Conservation (phyloP, 2,113 vertebrate species). For the Sander vitreus region DNA sequence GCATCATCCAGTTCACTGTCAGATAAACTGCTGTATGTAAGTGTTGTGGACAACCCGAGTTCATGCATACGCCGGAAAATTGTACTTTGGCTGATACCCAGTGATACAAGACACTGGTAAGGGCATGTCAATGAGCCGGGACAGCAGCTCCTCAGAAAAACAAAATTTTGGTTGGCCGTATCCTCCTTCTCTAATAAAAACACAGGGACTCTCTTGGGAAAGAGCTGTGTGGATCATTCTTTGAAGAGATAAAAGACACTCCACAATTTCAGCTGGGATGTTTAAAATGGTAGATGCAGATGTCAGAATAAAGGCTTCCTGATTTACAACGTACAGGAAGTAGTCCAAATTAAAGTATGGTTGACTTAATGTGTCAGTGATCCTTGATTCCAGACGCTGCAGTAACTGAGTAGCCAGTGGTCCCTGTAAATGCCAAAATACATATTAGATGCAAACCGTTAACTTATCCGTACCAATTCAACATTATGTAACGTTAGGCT, state of each 20-base stretch:
- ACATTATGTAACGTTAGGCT: too few relatives aligned
- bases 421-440: too few relatives aligned
- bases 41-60: slow-evolving; percentile 17
- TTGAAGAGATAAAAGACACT: slow-evolving; percentile 10
- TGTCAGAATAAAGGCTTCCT: not conserved
- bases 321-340: not conserved
- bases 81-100: slow-evolving; percentile 32
- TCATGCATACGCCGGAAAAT: slow-evolving; percentile 30
- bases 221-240: slow-evolving; percentile 6
- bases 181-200: not conserved
- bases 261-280: slow-evolving; percentile 16
- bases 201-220: slow-evolving; percentile 10
- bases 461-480: too few relatives aligned
- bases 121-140: not conserved
- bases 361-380: too few relatives aligned
- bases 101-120: slow-evolving; percentile 28
- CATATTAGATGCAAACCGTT: too few relatives aligned
- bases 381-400: too few relatives aligned
- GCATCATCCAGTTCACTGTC: slow-evolving; percentile 20
- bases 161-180: not conserved
- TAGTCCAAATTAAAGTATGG: slow-evolving; percentile 7
- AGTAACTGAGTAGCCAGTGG: too few relatives aligned
- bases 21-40: slow-evolving; percentile 25
- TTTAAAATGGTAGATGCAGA: not conserved
- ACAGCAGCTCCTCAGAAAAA: slow-evolving; percentile 25